Percentiles rank a stretch among this genome's conserved stretches.
phyloP scores from a whole-genome alignment of 2,113 vertebrate species.

The Trogon surrucura region DNA sequence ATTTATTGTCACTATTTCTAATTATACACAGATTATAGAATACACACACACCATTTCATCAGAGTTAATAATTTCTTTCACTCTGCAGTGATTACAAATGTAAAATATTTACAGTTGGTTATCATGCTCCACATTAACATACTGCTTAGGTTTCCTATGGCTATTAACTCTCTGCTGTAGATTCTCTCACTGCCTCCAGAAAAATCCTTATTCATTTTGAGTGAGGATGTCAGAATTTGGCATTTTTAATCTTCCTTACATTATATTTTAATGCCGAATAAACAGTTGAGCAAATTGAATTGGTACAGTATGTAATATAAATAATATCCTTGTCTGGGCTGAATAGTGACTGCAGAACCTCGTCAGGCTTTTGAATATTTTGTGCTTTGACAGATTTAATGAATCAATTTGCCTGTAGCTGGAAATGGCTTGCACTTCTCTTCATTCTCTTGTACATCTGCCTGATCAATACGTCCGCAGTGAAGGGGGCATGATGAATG shows the following conservation, averaged over 20 bases:
- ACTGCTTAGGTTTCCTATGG: neutral
- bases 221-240: neutral
- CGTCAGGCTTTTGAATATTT: slow-evolving; percentile 12
- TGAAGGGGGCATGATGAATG: neutral
- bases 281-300: neutral
- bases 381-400: slow-evolving; percentile 4
- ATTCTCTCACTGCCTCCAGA: neutral
- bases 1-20: slow-evolving; percentile 16
- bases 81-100: neutral
- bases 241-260: neutral
- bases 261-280: neutral
- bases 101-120: neutral
- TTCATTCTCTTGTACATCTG: neutral
- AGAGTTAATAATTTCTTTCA: slow-evolving; percentile 32
- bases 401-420: slow-evolving; percentile 18
- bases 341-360: neutral
- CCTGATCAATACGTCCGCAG: neutral
- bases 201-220: neutral
- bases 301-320: neutral
- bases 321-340: neutral
- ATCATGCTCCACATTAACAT: neutral
- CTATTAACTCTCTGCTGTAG: neutral
- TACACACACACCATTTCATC: neutral
- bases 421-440: neutral
- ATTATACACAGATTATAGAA: neutral